Conservation (phyloP, 2,113 vertebrate species). For the Coregonus clupeaformis region DNA sequence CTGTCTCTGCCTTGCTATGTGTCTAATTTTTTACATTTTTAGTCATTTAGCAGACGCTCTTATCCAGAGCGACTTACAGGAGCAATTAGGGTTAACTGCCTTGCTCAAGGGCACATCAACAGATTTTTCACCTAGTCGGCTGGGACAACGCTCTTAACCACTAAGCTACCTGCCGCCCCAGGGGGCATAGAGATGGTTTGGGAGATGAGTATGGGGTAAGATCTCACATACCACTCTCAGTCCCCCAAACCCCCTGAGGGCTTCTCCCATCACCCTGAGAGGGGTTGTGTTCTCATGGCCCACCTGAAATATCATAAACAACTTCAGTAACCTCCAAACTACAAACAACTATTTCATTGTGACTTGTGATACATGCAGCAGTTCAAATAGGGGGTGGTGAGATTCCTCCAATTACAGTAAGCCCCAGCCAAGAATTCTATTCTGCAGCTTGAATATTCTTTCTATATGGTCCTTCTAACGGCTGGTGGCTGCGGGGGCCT, state of each 20-base stretch:
- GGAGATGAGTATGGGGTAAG: constrained; percentile 32
- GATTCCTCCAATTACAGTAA: constrained; percentile 14
- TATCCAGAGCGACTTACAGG: too few relatives aligned
- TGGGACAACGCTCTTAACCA: too few relatives aligned
- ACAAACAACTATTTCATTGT: constrained; percentile 41
- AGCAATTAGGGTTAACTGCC: too few relatives aligned
- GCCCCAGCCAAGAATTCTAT: background rate
- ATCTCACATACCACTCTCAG: constrained; percentile 23
- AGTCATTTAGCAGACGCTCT: too few relatives aligned
- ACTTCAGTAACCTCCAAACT: constrained; percentile 16
- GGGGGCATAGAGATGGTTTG: constrained; percentile 29
- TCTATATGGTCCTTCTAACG: constrained; percentile 14
- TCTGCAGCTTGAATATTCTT: constrained; percentile 8
- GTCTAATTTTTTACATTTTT: too few relatives aligned
- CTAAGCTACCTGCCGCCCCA: too few relatives aligned
- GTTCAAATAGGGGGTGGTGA: constrained; percentile 1
- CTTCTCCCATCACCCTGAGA: constrained; percentile 1
- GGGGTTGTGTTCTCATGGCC: constrained; percentile 8
- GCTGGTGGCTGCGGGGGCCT: constrained; percentile 16
- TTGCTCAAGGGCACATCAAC: too few relatives aligned
- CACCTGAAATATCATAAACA: constrained; percentile 7
- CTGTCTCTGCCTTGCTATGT: constrained; percentile 29
- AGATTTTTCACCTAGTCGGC: too few relatives aligned
- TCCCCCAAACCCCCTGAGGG: too few relatives aligned
- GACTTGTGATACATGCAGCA: constrained; percentile 6